Conservation (phyloP, 2,113 vertebrate genomes). For the Laterallus jamaicensis region DNA sequence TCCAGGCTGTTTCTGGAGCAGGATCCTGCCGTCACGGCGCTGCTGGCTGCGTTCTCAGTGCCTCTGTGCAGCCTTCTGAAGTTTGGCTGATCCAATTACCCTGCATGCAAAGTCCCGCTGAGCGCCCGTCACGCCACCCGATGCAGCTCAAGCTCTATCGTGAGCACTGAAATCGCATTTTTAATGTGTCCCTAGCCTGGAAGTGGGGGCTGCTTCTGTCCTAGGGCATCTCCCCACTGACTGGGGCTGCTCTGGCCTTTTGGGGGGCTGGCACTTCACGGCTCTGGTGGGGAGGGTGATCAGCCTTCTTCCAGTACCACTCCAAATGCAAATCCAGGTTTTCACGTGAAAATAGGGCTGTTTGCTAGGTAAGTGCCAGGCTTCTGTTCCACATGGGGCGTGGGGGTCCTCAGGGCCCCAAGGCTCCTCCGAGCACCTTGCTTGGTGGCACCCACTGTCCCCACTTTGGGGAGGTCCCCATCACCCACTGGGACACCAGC, state of each 20-base stretch:
- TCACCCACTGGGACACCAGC: fast-evolving
- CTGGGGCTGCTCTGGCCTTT: background rate
- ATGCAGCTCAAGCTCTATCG: background rate
- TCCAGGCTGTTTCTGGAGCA: fast-evolving
- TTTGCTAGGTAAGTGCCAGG: no score
- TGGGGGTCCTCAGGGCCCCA: no score
- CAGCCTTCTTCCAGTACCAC: no score
- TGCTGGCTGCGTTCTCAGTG: background rate
- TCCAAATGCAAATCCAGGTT: no score
- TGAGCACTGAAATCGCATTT: background rate
- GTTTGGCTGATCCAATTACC: background rate
- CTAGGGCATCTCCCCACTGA: background rate
- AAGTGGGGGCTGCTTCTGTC: background rate
- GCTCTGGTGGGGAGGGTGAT: no score
- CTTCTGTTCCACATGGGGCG: no score
- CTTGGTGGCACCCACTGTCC: background rate
- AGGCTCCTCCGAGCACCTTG: background rate
- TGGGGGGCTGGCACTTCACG: background rate
- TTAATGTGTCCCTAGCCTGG: background rate
- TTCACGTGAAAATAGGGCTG: no score
- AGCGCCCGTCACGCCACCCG: background rate
- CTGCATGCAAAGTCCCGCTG: background rate
- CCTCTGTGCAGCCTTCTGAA: background rate
- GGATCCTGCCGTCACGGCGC: background rate
- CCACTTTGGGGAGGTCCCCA: background rate